Base-by-base conservation (phyloP, 2,113 vertebrate species). In the Promerops cafer region DNA sequence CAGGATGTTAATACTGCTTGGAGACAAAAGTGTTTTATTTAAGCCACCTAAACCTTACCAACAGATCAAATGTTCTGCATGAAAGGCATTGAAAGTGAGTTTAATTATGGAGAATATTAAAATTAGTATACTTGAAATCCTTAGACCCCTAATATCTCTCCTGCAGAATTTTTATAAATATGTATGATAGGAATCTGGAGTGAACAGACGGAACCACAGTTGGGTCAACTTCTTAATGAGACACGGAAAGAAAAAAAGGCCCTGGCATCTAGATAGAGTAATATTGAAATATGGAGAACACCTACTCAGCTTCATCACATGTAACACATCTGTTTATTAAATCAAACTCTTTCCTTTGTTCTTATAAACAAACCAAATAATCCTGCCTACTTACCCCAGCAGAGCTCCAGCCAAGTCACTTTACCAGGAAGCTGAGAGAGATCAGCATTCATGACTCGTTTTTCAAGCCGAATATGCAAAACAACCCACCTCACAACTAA, bases 281-380 rank as follows among this genome's bases (percentile, higher is more conserved):
- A 50, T 68, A 76, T 19, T 74, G 63, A 91, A 85, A 72, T 30
- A 64, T 11, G 59, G 50, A 93, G 75, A 94, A 85, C 84, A 90
- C 63, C 84, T 95, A 89, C 89, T 52, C 81, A 50, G 66, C 86
- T 94, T 81, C 65, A 61, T 76, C 74, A 57, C 31, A 60, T 52
- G 53, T 60, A 87, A 42, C 49, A 47, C 89, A 95, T 87, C 95
- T 97, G 79, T 83, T 94, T 96, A 76, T 87, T 89, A 84, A 94
- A 90, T 89, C 54, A 63, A 93, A 61, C 49, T 71, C 27, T 53
- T 93, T 81, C 72, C 94, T 96, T 97, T 95, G 89, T 96, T 95
- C 91, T 89, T 69, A 33, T 69, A 95, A 96, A 96, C 87, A 96
- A 89, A 89, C n/a, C 26, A 78, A 89, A 76, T 64, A 69, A 53